Percentiles rank a stretch among this genome's conserved stretches.
phyloP scores from a whole-genome alignment of 2,888 invertebrate genomes.

The Pharmacophagus antenor region DNA sequence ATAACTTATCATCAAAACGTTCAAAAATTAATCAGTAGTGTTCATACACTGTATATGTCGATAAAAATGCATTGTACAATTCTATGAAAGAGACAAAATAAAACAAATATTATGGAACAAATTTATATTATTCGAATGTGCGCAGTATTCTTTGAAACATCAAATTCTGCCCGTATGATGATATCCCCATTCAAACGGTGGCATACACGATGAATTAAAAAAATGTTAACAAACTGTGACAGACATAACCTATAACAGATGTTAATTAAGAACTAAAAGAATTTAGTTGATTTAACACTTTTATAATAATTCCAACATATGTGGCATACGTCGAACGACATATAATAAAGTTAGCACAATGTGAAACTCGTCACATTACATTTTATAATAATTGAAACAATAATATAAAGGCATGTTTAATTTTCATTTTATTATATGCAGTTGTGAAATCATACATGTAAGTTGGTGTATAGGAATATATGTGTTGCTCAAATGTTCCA shows the following conservation, averaged over 20 bases:
- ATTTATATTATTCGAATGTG: conserved; percentile 1
- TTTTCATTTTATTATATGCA: too few species aligned
- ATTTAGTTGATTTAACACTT: conserved; percentile 75
- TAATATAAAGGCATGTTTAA: too few species aligned
- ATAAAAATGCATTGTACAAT: too few species aligned
- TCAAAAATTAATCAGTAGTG: too few species aligned
- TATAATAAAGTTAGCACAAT: not conserved
- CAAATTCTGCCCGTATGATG: not conserved
- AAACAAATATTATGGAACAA: conserved; percentile 24
- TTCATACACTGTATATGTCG: too few species aligned
- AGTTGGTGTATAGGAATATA: too few species aligned
- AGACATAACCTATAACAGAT: not conserved
- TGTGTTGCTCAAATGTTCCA: too few species aligned
- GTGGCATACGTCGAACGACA: not conserved
- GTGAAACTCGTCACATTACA: not conserved
- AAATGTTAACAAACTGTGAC: not conserved
- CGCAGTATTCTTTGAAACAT: not conserved
- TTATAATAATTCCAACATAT: conserved; percentile 34
- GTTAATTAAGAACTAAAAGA: conserved; percentile 39
- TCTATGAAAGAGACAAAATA: too few species aligned
- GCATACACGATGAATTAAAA: not conserved
- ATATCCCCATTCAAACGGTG: too few species aligned
- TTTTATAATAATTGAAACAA: too few species aligned
- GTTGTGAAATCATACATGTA: too few species aligned
- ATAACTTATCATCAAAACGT: too few species aligned